Conservation (phyloP, 2,113 vertebrate genomes). For the Phalacrocorax carbo region DNA sequence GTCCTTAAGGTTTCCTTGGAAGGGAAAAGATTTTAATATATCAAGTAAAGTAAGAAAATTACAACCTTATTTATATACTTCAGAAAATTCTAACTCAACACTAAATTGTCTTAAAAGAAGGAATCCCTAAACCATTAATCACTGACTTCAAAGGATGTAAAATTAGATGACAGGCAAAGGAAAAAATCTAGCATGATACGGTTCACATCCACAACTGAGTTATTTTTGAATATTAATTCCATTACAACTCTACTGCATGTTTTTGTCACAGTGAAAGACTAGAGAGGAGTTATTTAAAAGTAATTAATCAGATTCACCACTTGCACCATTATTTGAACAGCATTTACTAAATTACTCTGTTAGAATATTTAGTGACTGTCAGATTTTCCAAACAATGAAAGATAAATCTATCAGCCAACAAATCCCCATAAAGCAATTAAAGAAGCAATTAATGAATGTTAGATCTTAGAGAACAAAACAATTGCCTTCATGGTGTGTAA, state of each 20-base stretch:
- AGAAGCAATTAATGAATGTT: conserved; percentile 58
- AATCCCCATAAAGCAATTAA: conserved; percentile 60
- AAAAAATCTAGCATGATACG: not conserved
- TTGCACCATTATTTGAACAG: not conserved
- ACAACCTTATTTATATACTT: not conserved
- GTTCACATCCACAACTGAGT: not conserved
- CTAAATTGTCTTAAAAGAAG: not conserved
- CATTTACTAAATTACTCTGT: conserved; percentile 40
- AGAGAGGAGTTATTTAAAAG: conserved; percentile 21
- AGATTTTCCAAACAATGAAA: conserved; percentile 34
- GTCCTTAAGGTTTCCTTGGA: not conserved
- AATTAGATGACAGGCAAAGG: not conserved
- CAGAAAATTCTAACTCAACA: not conserved
- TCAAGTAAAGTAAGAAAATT: not conserved
- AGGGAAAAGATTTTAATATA: not conserved
- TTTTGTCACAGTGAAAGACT: not conserved
- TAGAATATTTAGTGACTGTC: conserved; percentile 44
- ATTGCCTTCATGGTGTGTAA: not conserved
- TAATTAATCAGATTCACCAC: conserved; percentile 25
- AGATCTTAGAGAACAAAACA: conserved; percentile 29
- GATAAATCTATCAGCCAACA: conserved; percentile 33
- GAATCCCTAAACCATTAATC: not conserved
- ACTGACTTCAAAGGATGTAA: not conserved
- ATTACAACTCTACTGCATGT: not conserved
- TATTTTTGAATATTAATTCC: not conserved